Percentiles rank a stretch among this genome's conserved stretches.
Conservation (phyloP, 2,113 vertebrate species). For the Lophotis ruficrista region DNA sequence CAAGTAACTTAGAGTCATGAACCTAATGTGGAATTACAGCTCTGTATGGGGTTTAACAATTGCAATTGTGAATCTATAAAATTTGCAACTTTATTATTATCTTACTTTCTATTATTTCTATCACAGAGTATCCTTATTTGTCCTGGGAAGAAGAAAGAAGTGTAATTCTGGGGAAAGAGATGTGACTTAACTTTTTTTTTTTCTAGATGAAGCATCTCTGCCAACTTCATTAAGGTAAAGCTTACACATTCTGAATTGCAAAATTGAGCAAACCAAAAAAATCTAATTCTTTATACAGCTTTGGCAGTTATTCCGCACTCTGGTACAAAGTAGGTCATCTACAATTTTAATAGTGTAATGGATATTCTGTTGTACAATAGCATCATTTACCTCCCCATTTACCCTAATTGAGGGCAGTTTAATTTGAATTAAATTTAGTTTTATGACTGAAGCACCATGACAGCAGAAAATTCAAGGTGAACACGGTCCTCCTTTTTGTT, state of each 20-base stretch:
- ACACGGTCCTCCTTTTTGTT: neutral
- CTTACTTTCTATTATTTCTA: neutral
- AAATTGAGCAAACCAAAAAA: conserved; percentile 27
- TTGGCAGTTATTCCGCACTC: conserved; percentile 33
- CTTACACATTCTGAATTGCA: neutral
- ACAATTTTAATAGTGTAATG: conserved; percentile 24
- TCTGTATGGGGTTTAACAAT: neutral
- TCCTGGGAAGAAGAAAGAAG: neutral
- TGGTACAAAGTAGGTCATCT: conserved; percentile 19
- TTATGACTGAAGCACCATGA: neutral
- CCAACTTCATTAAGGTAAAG: conserved; percentile 38
- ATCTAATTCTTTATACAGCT: conserved; percentile 18
- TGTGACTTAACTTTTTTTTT: neutral
- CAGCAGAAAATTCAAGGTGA: conserved; percentile 42
- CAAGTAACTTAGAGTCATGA: neutral
- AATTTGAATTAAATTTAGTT: conserved; percentile 51
- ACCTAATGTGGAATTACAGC: neutral
- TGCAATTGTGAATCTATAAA: neutral
- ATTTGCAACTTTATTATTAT: neutral
- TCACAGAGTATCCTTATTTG: neutral
- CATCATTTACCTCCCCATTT: conserved; percentile 60
- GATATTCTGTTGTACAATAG: conserved; percentile 38
- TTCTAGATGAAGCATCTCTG: neutral
- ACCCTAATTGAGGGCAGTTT: conserved; percentile 62
- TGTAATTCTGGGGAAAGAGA: neutral